A percentile compares a stretch with the other conserved stretches of the same genome.
These are phyloP conservation scores for Sminthurides bifidus DNA, from an alignment of 1,140 invertebrate genomes.

Conservation along the genomic window DNA sequence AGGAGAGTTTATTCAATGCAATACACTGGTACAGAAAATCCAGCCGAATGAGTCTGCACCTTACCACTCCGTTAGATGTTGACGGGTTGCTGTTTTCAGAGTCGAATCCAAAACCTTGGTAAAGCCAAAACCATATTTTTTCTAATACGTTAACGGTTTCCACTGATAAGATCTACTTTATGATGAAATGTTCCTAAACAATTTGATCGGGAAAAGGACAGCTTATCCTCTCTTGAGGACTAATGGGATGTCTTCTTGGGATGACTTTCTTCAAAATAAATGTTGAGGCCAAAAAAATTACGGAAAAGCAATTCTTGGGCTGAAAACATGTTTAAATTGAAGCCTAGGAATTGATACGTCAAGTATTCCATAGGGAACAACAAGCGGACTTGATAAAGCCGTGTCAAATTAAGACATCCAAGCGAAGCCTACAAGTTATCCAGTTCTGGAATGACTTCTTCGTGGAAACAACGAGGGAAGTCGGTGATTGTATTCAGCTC, in stretches of 20 bases:
- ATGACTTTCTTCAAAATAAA: conserved; percentile 99
- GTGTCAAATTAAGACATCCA: conserved; percentile 63
- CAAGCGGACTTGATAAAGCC: conserved; percentile 86
- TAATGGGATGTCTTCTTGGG: conserved; percentile 99
- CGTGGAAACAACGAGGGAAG: conserved; percentile 73
- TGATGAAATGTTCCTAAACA: conserved; percentile 73
- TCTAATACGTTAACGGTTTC: background rate
- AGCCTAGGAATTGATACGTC: conserved; percentile 96
- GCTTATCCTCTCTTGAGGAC: conserved; percentile 78
- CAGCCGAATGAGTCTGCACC: conserved; percentile 98
- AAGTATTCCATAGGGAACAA: conserved; percentile 98
- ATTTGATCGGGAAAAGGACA: conserved; percentile 97
- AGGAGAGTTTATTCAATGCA: conserved; percentile 76
- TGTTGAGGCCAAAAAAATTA: conserved; percentile 94
- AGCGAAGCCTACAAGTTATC: conserved; percentile 68
- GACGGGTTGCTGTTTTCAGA: conserved; percentile 89
- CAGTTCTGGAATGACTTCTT: conserved; percentile 99
- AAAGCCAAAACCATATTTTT: too few species aligned
- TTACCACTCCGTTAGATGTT: conserved; percentile 94
- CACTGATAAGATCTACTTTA: conserved; percentile 18
- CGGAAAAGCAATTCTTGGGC: conserved; percentile 90
- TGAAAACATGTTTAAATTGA: conserved; percentile 97
- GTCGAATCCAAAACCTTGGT: conserved; percentile 68
- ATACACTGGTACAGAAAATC: conserved; percentile 96
- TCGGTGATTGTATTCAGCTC: conserved; percentile 70